phyloP scores from a whole-genome alignment of 2,797 vertebrate genomes.

The Benthosema pterotum region DNA sequence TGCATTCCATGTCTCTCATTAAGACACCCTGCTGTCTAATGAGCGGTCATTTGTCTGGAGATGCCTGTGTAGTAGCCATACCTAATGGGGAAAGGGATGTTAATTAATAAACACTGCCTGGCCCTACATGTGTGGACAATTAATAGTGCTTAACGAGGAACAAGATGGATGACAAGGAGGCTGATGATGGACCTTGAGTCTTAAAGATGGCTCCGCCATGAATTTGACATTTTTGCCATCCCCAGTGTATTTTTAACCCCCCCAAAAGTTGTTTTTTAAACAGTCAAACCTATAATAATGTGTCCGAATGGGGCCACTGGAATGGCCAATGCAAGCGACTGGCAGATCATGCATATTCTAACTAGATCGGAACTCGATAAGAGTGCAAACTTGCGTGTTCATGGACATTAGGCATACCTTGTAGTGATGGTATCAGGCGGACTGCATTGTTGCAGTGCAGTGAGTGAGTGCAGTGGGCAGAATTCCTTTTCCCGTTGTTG shows the following conservation, averaged over 20 bases:
- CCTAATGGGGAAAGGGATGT: slow-evolving; percentile 71
- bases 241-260: too few relatives aligned
- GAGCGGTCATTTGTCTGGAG: slow-evolving; percentile 66
- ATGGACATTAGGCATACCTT: slow-evolving; percentile 16
- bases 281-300: too few relatives aligned
- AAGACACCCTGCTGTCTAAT: slow-evolving; percentile 61
- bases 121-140: slow-evolving; percentile 68
- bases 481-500: too few relatives aligned
- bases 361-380: too few relatives aligned
- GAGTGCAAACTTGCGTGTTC: too few relatives aligned
- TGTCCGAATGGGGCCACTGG: too few relatives aligned
- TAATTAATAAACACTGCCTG: slow-evolving; percentile 77
- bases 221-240: too few relatives aligned
- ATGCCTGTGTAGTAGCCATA: slow-evolving; percentile 55
- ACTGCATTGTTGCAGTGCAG: slow-evolving; percentile 16
- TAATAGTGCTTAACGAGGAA: slow-evolving; percentile 71
- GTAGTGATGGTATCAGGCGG: slow-evolving; percentile 24
- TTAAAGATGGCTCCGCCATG: too few relatives aligned
- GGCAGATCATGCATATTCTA: too few relatives aligned
- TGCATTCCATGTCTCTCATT: slow-evolving; percentile 43
- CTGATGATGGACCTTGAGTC: slow-evolving; percentile 43
- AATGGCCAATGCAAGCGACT: too few relatives aligned
- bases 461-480: too few relatives aligned
- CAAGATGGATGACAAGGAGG: slow-evolving; percentile 57
- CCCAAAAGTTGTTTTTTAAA: too few relatives aligned